A percentile compares a stretch with the other conserved stretches of the same genome.
phyloP scores from a whole-genome alignment of 2,888 invertebrate genomes.

The Coleophora deauratella region DNA sequence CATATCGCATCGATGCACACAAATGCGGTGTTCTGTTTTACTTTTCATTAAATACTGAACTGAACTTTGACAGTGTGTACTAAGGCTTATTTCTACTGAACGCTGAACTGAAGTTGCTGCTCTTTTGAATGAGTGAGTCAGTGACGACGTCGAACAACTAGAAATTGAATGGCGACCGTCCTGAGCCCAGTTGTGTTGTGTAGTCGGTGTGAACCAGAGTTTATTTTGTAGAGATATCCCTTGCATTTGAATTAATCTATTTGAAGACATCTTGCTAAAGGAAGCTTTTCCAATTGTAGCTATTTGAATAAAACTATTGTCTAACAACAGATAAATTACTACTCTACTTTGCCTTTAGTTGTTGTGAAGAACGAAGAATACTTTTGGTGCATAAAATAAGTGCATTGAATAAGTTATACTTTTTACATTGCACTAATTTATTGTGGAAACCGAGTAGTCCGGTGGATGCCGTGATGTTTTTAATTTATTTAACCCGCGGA shows the following conservation, averaged over 20 bases:
- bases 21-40: constrained; percentile 44
- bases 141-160: constrained; percentile 6
- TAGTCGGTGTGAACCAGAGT: constrained; percentile 19
- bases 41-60: constrained; percentile 16
- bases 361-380: constrained; percentile 37
- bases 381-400: constrained; percentile 34
- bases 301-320: not conserved
- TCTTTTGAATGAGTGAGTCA: constrained; percentile 32
- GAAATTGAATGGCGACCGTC: constrained; percentile 21
- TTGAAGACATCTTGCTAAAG: not conserved
- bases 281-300: not conserved
- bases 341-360: constrained; percentile 11
- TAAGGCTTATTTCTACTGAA: constrained; percentile 12
- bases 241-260: not conserved
- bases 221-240: constrained; percentile 7
- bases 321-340: not conserved
- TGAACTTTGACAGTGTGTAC: constrained; percentile 19
- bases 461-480: constrained; percentile 28
- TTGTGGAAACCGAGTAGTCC: constrained; percentile 23
- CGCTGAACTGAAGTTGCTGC: too few species aligned
- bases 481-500: constrained; percentile 31
- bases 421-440: constrained; percentile 17
- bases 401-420: constrained; percentile 40
- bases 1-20: constrained; percentile 46
- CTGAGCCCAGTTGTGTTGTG: not conserved